Percentiles rank a stretch among this genome's conserved stretches.
phyloP scores from a whole-genome alignment of 2,797 vertebrate genomes.

The Trichosurus vulpecula region DNA sequence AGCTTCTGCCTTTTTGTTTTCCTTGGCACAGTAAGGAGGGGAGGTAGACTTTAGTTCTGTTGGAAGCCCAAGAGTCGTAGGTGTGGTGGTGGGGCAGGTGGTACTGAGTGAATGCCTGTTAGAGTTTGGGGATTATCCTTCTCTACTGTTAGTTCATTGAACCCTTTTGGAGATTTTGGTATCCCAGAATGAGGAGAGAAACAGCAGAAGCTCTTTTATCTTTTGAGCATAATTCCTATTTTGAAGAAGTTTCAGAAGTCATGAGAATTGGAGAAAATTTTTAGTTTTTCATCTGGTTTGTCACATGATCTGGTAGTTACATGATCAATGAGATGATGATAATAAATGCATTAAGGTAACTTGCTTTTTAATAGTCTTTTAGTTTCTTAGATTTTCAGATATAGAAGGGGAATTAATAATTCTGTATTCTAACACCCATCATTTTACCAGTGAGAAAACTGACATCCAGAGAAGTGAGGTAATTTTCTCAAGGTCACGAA shows the following conservation, averaged over 20 bases:
- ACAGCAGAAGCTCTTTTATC: not conserved
- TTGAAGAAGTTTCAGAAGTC: not conserved
- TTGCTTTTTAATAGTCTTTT: not conserved
- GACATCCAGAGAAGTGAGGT: not conserved
- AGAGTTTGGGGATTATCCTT: not conserved
- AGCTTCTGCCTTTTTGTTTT: not conserved
- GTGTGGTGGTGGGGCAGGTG: not conserved
- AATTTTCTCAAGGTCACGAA: not conserved
- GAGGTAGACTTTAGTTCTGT: not conserved
- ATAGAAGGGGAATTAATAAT: not conserved
- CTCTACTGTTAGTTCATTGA: not conserved
- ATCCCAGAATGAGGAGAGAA: not conserved
- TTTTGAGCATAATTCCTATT: not conserved
- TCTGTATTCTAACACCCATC: not conserved
- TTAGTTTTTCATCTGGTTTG: not conserved
- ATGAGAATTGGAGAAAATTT: not conserved
- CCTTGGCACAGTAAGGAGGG: not conserved
- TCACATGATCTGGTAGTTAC: not conserved
- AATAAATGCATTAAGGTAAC: not conserved
- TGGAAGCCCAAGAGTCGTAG: not conserved
- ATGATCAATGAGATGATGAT: not conserved
- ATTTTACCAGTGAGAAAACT: accelerated
- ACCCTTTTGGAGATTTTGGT: not conserved
- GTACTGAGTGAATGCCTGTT: not conserved
- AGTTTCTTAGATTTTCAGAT: not conserved